Percentiles rank a stretch among this genome's conserved stretches.
Conservation (phyloP, 2,888 invertebrate species). For the Arrhopalites spinosus region DNA sequence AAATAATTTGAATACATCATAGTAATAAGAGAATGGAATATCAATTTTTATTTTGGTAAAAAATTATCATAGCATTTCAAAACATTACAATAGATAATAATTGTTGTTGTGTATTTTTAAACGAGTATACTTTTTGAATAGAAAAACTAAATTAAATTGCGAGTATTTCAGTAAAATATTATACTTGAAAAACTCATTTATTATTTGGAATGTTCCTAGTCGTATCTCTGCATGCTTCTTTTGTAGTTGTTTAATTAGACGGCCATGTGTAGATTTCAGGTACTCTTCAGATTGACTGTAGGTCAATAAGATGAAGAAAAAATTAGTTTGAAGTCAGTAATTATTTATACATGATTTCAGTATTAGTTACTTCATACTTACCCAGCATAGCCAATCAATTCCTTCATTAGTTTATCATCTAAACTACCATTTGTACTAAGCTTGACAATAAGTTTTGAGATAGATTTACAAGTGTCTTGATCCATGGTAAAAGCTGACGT, state of each 20-base stretch:
- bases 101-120: background rate
- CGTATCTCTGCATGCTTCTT: conserved; percentile 65
- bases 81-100: background rate
- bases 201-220: conserved; percentile 63
- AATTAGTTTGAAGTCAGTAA: too few relatives aligned
- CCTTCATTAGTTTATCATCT: conserved; percentile 42
- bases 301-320: conserved; percentile 41
- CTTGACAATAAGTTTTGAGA: conserved; percentile 37
- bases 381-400: conserved; percentile 46
- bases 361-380: too few relatives aligned
- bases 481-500: conserved; percentile 11
- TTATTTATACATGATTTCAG: too few relatives aligned
- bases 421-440: conserved; percentile 44
- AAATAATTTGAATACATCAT: background rate
- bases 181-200: conserved; percentile 63
- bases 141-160: background rate
- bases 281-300: conserved; percentile 61
- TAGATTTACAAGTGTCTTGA: conserved; percentile 7
- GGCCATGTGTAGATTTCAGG: conserved; percentile 60
- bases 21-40: background rate
- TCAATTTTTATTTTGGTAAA: background rate
- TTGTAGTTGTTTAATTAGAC: conserved; percentile 61
- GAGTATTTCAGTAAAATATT: conserved; percentile 18
- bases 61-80: background rate
- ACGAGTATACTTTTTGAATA: background rate